Evolutionary conservation across 2,797 vertebrate genomes (phyloP).

Genomic region (Rhabdophis nuchalis): DNA sequence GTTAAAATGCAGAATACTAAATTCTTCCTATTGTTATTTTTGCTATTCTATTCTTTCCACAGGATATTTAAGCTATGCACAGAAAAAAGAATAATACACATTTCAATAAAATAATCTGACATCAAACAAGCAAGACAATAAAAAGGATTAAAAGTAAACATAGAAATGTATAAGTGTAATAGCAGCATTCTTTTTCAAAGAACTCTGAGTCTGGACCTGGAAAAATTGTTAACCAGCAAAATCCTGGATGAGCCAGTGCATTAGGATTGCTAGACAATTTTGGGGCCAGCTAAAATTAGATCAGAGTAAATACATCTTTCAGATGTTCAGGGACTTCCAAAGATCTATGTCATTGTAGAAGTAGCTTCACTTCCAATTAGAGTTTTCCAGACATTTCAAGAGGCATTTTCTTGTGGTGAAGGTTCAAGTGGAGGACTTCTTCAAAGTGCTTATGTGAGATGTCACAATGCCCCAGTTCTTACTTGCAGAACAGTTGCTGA

Average conservation of each 20-base stretch:
- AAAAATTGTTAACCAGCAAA: neutral
- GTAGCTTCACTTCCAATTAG: neutral
- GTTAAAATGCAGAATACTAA: neutral
- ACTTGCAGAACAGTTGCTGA: neutral
- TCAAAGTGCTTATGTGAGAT: neutral
- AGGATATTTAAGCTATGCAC: neutral
- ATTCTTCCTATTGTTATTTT: neutral
- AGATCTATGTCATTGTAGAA: neutral
- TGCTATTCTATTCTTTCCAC: neutral
- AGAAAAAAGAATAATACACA: neutral
- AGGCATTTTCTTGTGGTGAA: neutral
- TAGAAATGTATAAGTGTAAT: neutral
- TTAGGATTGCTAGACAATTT: neutral
- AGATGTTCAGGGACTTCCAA: neutral
- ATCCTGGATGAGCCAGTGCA: neutral
- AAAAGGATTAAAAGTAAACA: neutral
- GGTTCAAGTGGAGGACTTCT: neutral
- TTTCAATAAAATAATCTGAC: neutral
- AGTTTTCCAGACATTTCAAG: neutral
- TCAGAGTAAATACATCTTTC: neutral
- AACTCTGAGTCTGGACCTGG: neutral
- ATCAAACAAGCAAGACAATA: neutral
- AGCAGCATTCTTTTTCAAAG: neutral
- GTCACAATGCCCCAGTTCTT: neutral
- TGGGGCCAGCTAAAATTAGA: neutral